These are phyloP conservation scores for Anarrhichthys ocellatus DNA, from an alignment of 2,113 vertebrate genomes.

Conservation along the genomic window DNA sequence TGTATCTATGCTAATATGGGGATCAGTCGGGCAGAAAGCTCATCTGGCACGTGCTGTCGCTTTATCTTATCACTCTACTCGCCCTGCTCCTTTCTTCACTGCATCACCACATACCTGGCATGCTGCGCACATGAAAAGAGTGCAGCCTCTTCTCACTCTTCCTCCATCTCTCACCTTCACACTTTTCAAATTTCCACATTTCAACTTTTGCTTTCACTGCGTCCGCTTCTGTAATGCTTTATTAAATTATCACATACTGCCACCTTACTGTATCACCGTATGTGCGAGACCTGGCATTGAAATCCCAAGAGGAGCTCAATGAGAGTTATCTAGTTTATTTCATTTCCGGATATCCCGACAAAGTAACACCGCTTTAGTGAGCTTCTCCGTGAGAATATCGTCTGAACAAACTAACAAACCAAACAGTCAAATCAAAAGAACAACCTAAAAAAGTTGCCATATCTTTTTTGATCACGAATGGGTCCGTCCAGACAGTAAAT, in stretches of 20 bases:
- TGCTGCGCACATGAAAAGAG: constrained; percentile 62
- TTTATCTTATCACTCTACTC: constrained; percentile 83
- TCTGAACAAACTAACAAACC: constrained; percentile 13
- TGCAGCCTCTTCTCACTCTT: constrained; percentile 24
- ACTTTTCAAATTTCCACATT: constrained; percentile 38
- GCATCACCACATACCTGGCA: constrained; percentile 61
- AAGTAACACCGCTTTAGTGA: constrained; percentile 3
- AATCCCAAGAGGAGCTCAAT: constrained; percentile 12
- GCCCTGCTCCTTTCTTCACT: constrained; percentile 42
- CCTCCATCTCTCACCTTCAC: constrained; percentile 39
- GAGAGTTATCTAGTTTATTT: constrained; percentile 23
- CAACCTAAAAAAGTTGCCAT: constrained; percentile 50
- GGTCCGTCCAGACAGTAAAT: constrained; percentile 78
- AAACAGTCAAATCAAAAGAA: constrained; percentile 27
- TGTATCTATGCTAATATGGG: constrained; percentile 85
- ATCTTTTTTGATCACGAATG: constrained; percentile 53
- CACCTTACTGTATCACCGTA: constrained; percentile 11
- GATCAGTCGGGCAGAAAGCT: constrained; percentile 69
- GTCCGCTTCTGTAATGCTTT: constrained; percentile 33
- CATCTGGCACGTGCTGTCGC: constrained; percentile 63
- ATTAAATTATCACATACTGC: constrained; percentile 40
- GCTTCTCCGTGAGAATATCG: background rate
- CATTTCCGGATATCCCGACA: background rate
- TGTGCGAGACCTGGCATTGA: constrained; percentile 21
- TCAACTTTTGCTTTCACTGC: constrained; percentile 39